Evolutionary conservation across 2,888 invertebrate genomes (phyloP).

Genomic region (Coleophora deauratella): DNA sequence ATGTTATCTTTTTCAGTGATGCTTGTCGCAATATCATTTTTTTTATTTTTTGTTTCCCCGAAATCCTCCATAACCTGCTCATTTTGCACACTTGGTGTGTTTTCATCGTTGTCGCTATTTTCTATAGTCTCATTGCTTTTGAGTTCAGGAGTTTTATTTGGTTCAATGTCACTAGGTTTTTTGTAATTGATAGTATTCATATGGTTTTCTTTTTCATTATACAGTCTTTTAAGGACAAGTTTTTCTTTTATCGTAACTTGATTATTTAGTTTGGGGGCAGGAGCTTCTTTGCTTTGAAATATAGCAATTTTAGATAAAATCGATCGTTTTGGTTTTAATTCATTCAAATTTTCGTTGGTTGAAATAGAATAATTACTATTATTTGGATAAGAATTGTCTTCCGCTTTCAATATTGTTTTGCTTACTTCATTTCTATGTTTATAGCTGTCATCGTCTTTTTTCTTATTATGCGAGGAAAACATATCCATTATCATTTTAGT

Average conservation of each 20-base stretch:
- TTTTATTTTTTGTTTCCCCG: too few species aligned
- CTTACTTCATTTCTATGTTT: too few species aligned
- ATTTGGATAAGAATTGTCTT: too few species aligned
- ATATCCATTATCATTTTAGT: constrained; percentile 1
- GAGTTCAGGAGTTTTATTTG: constrained; percentile 15
- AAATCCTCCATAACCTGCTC: too few species aligned
- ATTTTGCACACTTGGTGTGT: too few species aligned
- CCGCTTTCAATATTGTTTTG: neutral
- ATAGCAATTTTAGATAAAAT: neutral
- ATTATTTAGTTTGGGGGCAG: neutral
- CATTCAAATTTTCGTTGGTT: neutral
- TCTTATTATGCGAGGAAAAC: neutral
- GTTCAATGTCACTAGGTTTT: constrained; percentile 13
- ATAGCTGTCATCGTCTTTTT: neutral
- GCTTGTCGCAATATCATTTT: too few species aligned
- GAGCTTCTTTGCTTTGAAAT: neutral
- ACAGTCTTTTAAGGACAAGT: neutral
- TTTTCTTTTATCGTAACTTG: neutral
- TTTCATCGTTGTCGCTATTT: too few species aligned
- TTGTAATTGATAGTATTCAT: neutral
- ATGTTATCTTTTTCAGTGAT: too few species aligned
- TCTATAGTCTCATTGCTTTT: constrained; percentile 6
- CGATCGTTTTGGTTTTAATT: too few species aligned
- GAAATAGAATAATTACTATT: too few species aligned
- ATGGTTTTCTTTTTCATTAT: constrained; percentile 4